Base-by-base conservation (phyloP, 2,888 invertebrate species). In the Macrosiphum euphorbiae region DNA sequence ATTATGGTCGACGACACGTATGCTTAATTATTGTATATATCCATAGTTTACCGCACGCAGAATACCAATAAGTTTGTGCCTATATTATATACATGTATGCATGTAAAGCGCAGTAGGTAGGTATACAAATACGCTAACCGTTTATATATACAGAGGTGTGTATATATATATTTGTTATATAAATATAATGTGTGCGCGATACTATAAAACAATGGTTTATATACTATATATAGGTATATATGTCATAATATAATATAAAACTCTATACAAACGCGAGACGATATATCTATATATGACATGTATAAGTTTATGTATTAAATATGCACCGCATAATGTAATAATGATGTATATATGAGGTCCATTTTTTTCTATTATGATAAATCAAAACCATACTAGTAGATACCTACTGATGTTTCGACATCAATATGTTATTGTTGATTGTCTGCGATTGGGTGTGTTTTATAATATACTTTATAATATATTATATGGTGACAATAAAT, bases 51-150 rank as follows among this genome's bases (percentile, higher is more conserved):
- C 35, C 35, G 35, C 47, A n/a, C 35, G 13, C 61, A 28, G 91
- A 92, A 92, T 92, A 92, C 47, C 47, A 92, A 92, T 86, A 58
- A 58, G 47, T 47, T 44, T 16, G 24, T 47, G 35, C 3, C 28
- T 44, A 61, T 61, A 28, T 52, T 13, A 55, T 13, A 55, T 55
- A 55, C 16, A 24, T 52, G n/a, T 67, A 28, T 61, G 28, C n/a
- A 5, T 13, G n/a, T 67, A 67, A 67, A 67, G 67, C n/a, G n/a
- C 67, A 67, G 67, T 67, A 67, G 10, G 10, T n/a, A 67, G n/a
- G n/a, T 35, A 67, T 20, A 20, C 20, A 78, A n/a, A n/a, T n/a
- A 67, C 67, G 1, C 35, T n/a, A 20, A 55, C 55, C 24, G 24
- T 44, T 44, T 67, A 52, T n/a, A 87, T 20, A 87, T 16, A 13